Evolutionary conservation across 2,113 vertebrate species (phyloP).

Genomic region (Pelecanoides urinatrix): DNA sequence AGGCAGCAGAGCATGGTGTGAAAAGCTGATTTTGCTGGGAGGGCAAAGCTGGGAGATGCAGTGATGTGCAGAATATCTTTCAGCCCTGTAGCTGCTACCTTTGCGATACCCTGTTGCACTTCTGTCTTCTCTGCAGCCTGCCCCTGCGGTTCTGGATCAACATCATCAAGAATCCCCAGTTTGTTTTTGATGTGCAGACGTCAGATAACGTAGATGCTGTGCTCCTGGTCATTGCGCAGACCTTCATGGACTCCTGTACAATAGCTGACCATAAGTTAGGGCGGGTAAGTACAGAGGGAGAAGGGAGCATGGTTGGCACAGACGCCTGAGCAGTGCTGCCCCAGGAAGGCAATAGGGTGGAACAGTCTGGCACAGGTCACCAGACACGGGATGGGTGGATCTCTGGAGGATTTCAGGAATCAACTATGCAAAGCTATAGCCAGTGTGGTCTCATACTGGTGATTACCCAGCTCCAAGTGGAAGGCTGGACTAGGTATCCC

Average conservation of each 20-base stretch:
- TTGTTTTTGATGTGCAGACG: conserved; percentile 95
- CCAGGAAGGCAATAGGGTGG: neutral
- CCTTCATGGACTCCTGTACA: conserved; percentile 99
- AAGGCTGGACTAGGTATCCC: neutral
- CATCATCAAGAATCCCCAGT: conserved; percentile 97
- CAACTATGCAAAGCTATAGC: neutral
- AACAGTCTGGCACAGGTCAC: neutral
- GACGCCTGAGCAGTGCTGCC: neutral
- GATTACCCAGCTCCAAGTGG: neutral
- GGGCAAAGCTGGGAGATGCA: neutral
- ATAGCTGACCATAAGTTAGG: conserved; percentile 97
- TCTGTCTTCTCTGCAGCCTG: conserved; percentile 73
- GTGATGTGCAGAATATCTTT: neutral
- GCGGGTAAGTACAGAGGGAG: conserved; percentile 79
- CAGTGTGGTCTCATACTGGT: neutral
- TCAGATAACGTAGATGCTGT: conserved; percentile 94
- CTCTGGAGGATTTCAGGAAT: neutral
- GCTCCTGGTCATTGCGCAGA: conserved; percentile 94
- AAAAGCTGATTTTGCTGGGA: neutral
- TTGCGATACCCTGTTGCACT: neutral
- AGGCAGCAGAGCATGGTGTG: neutral
- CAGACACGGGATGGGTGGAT: neutral
- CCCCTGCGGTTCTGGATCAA: conserved; percentile 98
- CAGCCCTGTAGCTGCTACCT: neutral
- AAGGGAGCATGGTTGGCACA: neutral